Evolutionary conservation across 1,140 invertebrate genomes (phyloP), one percentile per base, ranked within the genome.

Genomic region (Microplitis mediator): DNA sequence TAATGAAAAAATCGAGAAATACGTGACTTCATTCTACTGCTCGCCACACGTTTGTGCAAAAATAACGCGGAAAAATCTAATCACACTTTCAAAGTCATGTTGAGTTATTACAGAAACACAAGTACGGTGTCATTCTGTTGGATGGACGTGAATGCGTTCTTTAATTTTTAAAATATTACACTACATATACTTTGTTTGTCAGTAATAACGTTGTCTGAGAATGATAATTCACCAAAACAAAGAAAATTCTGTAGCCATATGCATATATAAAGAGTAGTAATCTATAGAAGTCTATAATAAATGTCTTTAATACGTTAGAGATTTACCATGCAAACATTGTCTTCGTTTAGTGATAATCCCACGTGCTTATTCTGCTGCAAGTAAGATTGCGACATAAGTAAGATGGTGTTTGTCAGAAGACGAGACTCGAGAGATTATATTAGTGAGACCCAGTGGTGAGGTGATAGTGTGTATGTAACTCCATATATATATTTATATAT

Each of bases 1-100:
- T 60, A 67, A 67, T 34, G 36, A 35, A 13, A 65, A 45, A 32
- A 45, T 52, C 54, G 34, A 62, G 64, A 73, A 9, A 39, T 67
- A 68, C 71, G 64, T 66, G 71, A 67, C 71, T 67, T 62, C 64
- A 71, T 71, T 71, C 60, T 63, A 31, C 50, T 69, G 13, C 50
- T 35, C 56, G 23, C 34, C 35, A 13, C 16, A 14, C 16, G 11
- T 69, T 54, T 61, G 39, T 39, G 34, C 23, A 54, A 35, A 23
- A 56, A 54, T 60, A 61, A 69, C 31, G 60, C 36, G 36, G 56
- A n/a, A 34, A 71, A 71, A 71, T 71, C 60, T 71, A 71, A 71
- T 71, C 69, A 71, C 61, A 63, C 58, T 71, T 63, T 63, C 58
- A 56, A 61, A 56, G 54, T 56, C 67, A 60, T 71, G 54, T n/a